Conservation (phyloP, 2,888 invertebrate genomes). For the Campopleginae sp. region DNA sequence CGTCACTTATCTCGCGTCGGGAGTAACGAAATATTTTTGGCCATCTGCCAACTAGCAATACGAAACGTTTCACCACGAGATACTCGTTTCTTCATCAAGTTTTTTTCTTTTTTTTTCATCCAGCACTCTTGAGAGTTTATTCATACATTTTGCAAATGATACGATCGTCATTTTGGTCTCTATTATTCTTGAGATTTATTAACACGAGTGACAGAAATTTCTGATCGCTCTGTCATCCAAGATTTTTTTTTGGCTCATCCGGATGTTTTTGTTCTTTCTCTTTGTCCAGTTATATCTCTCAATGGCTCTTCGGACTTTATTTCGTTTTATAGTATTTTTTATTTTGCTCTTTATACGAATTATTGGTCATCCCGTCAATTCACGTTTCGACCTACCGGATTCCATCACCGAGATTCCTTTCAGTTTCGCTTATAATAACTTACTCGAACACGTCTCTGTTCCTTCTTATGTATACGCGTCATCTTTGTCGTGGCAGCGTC, state of each 20-base stretch:
- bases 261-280: background rate
- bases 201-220: background rate
- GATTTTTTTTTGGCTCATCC: background rate
- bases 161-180: background rate
- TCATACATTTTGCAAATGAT: background rate
- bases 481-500: conserved; percentile 39
- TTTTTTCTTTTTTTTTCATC: conserved; percentile 5
- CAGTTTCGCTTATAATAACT: conserved; percentile 24
- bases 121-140: background rate
- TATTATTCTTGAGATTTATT: conserved; percentile 13
- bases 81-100: background rate
- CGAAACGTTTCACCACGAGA: conserved; percentile 14
- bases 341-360: background rate
- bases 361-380: background rate
- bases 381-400: background rate
- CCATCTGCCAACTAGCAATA: conserved; percentile 44
- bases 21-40: conserved; percentile 33
- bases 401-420: conserved; percentile 3
- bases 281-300: too few species aligned
- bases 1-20: background rate
- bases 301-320: background rate
- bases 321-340: background rate
- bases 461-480: conserved; percentile 4
- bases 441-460: background rate
- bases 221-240: background rate